Evolutionary conservation across 2,113 vertebrate species (phyloP).

Genomic region (Hiodon tergisus): DNA sequence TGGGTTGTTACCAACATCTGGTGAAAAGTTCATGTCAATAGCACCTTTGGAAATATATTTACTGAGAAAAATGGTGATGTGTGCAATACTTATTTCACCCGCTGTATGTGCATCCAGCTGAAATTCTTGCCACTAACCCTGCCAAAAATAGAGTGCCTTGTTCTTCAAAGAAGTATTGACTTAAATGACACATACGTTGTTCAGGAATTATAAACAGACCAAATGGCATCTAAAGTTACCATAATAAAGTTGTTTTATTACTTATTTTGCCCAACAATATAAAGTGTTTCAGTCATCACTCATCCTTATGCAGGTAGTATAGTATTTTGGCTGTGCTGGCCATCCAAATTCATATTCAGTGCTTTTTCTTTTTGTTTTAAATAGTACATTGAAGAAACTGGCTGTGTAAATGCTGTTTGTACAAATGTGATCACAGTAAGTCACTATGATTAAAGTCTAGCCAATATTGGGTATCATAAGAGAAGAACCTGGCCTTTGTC

Average conservation of each 20-base stretch:
- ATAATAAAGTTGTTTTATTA: neutral
- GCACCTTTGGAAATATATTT: too few relatives aligned
- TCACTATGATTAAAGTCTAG: constrained; percentile 20
- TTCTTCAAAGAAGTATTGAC: neutral
- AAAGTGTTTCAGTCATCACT: neutral
- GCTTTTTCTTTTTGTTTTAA: neutral
- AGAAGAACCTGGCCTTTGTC: constrained; percentile 7
- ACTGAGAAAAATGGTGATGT: too few relatives aligned
- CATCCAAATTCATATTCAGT: constrained; percentile 18
- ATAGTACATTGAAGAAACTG: constrained; percentile 12
- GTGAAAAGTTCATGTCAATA: too few relatives aligned
- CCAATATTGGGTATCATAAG: constrained; percentile 9
- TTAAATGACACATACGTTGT: constrained; percentile 10
- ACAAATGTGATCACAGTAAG: constrained; percentile 18
- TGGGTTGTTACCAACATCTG: too few relatives aligned
- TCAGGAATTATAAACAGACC: neutral
- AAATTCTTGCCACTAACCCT: too few relatives aligned
- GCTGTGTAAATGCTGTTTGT: constrained; percentile 3
- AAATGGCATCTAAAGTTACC: too few relatives aligned
- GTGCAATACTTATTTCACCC: too few relatives aligned
- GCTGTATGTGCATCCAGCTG: too few relatives aligned
- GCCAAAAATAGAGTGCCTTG: neutral
- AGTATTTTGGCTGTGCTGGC: neutral
- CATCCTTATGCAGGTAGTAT: neutral
- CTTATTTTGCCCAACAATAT: neutral